Base-by-base conservation (phyloP, 2,888 invertebrate species). In the Drosophila neotestacea region DNA sequence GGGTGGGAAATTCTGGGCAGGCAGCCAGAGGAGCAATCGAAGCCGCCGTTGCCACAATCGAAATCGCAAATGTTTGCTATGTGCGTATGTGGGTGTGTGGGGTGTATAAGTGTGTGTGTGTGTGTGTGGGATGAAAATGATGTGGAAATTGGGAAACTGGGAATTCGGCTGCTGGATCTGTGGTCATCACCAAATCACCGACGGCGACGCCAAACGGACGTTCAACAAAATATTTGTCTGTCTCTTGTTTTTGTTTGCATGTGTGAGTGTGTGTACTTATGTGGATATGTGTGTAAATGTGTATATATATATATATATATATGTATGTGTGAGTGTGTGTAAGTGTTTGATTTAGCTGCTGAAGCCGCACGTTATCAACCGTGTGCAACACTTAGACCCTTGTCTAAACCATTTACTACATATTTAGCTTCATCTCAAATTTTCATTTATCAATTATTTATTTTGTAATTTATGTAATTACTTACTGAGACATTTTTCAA, bases 1-100 rank as follows among this genome's bases (percentile, higher is more conserved):
- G 0, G n/a, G 5, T 2, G 7, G 1, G 22, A 38, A 11, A 9
- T 6, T 46, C 51, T 16, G 22, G 50, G 32, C 32, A 7, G 55
- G 42, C 58, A 48, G 63, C 54, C 48, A 78, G 66, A 44, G 61
- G 70, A 70, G 78, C 78, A 78, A 78, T 78, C 78, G 78, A 78
- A 78, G 70, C 76, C 75, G 56, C 66, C 46, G 59, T 50, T n/a
- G 50, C 76, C 78, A 66, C 76, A 77, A 77, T 70, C 76, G 59
- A 77, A 77, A 66, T 76, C 70, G 74, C 70, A 77, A 77, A 77
- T 78, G 76, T 78, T 78, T 62, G 59, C 70, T 36, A 38, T 55
- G 38, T 27, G 44, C 38, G 44, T 6, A n/a, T 39, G 28, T 22
- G 22, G 2, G 41, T 55, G 32, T 46, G 52, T 54, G 44, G 11